phyloP scores from a whole-genome alignment of 2,113 vertebrate genomes.

The Brienomyrus longianalis region DNA sequence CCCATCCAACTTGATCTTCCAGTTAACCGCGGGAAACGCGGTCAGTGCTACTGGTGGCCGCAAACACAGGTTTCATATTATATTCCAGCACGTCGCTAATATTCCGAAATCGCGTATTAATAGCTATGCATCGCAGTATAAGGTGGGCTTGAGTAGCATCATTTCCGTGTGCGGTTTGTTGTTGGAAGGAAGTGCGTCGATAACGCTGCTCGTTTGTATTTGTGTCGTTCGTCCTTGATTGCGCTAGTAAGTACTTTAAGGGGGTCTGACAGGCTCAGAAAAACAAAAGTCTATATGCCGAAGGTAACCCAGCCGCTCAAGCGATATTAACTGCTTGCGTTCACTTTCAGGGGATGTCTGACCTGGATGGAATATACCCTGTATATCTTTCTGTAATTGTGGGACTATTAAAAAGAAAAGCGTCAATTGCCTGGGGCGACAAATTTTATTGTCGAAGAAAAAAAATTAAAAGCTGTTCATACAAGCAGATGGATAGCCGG shows the following conservation, averaged over 20 bases:
- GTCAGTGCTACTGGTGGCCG: background rate
- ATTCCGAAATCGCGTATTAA: background rate
- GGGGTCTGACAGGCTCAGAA: background rate
- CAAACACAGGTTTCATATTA: background rate
- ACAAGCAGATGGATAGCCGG: constrained; percentile 77
- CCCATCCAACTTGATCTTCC: background rate
- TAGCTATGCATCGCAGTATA: background rate
- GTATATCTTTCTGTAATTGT: background rate
- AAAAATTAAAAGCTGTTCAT: constrained; percentile 74
- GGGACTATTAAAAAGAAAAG: background rate
- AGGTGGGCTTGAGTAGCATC: background rate
- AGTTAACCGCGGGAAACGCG: background rate
- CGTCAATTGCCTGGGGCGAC: background rate
- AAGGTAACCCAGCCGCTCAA: background rate
- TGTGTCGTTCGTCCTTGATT: background rate
- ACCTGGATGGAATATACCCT: background rate
- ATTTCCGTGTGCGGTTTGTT: background rate
- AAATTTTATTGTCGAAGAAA: background rate
- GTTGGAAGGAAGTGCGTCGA: background rate
- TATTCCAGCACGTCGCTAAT: background rate
- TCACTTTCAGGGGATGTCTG: background rate
- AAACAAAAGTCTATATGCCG: background rate
- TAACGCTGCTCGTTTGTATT: background rate
- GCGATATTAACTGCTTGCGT: background rate
- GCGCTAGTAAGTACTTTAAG: background rate